Percentiles rank a stretch among this genome's conserved stretches.
Conservation (phyloP, 2,113 vertebrate genomes). For the Phaethornis superciliosus region DNA sequence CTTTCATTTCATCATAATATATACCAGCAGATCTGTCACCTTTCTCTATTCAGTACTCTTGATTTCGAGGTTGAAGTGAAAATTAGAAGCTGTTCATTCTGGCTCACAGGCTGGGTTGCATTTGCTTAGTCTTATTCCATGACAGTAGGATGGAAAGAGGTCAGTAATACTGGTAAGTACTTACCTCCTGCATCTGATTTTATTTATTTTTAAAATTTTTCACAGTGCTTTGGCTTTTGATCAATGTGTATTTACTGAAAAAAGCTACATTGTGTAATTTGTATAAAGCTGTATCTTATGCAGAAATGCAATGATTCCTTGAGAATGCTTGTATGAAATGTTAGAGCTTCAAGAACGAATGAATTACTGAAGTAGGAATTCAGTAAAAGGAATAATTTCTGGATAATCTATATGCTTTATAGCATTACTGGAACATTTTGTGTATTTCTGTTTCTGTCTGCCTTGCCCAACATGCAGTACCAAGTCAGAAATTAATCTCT, state of each 20-base stretch:
- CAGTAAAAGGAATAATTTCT: slow-evolving; percentile 44
- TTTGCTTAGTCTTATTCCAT: slow-evolving; percentile 51
- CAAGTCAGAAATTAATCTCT: slow-evolving; percentile 11
- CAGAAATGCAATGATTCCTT: slow-evolving; percentile 51
- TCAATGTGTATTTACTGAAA: background rate
- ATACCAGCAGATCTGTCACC: slow-evolving; percentile 76
- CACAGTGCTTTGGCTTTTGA: slow-evolving; percentile 33
- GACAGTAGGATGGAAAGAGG: slow-evolving; percentile 64
- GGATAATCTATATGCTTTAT: slow-evolving; percentile 55
- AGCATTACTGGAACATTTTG: slow-evolving; percentile 30
- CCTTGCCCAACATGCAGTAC: slow-evolving; percentile 10
- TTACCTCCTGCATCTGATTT: slow-evolving; percentile 38
- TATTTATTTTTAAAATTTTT: slow-evolving; percentile 34
- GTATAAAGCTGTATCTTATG: background rate
- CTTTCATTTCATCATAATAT: slow-evolving; percentile 77
- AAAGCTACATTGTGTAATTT: background rate
- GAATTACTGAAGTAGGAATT: slow-evolving; percentile 61
- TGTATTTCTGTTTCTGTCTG: slow-evolving; percentile 45
- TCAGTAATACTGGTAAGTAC: slow-evolving; percentile 79
- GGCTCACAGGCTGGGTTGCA: slow-evolving; percentile 62
- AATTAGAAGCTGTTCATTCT: slow-evolving; percentile 78
- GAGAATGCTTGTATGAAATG: slow-evolving; percentile 42
- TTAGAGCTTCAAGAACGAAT: slow-evolving; percentile 56
- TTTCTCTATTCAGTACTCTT: slow-evolving; percentile 69
- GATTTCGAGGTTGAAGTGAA: slow-evolving; percentile 76